A percentile compares a stretch with the other conserved stretches of the same genome.
Evolutionary conservation across 1,140 invertebrate genomes (phyloP).

Genomic region (Artemia franciscana): DNA sequence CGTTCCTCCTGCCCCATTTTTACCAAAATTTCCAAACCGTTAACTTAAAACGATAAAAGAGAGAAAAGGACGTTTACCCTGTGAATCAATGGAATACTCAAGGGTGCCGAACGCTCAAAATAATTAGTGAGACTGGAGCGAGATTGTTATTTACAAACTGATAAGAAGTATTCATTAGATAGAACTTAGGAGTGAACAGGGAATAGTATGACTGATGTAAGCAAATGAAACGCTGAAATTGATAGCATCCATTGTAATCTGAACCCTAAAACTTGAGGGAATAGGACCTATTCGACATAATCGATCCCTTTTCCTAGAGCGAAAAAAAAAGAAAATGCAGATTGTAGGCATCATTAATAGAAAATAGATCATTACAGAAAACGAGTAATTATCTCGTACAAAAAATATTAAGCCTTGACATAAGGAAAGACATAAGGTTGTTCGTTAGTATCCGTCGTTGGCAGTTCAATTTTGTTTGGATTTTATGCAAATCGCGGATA

Average conservation of each 20-base stretch:
- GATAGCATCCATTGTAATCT: neutral
- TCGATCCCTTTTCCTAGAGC: neutral
- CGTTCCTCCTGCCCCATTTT: too few relatives aligned
- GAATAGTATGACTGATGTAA: neutral
- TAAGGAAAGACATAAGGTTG: too few relatives aligned
- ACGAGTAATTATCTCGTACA: too few relatives aligned
- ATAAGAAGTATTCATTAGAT: neutral
- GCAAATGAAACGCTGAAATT: neutral
- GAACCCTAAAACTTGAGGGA: neutral
- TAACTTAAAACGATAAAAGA: too few relatives aligned
- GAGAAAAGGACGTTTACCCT: too few relatives aligned
- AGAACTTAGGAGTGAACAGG: neutral
- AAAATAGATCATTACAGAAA: neutral
- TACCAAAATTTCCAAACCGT: too few relatives aligned
- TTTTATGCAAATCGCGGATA: too few relatives aligned
- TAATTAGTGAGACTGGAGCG: neutral
- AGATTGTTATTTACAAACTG: neutral
- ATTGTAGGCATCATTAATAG: neutral
- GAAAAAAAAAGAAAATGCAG: neutral
- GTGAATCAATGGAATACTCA: too few relatives aligned
- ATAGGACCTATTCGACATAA: neutral
- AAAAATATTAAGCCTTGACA: too few relatives aligned
- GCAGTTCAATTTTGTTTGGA: too few relatives aligned
- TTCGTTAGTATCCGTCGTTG: too few relatives aligned
- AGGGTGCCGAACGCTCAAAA: too few relatives aligned